Base-by-base conservation (phyloP, 2,113 vertebrate genomes). In the Odontesthes bonariensis region DNA sequence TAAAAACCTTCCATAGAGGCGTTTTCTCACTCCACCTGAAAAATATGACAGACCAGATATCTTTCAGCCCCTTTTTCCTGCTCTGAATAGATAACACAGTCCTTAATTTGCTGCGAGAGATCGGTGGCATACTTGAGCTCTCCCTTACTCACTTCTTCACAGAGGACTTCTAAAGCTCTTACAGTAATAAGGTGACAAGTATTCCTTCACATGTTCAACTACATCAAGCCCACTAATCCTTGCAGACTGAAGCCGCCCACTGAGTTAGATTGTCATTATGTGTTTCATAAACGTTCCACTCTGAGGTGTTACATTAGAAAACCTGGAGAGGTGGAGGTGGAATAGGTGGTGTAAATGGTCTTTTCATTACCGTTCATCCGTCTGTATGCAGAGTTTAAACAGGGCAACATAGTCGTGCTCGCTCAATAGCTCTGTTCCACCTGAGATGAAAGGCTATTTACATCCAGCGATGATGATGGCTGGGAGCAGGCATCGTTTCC, bases 231-330 rank as follows among this genome's bases (percentile, higher is more conserved):
- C 88, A 86, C 90, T 94, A 92, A 93, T 92, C 89, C 92, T 89
- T 85, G 88, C 79, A 90, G 89, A 93, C 82, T 84, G 91, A 93
- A 88, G 87, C 91, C 88, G 69, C 91, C 94, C 91, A 93, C 92
- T 89, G 91, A 93, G 92, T 95, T 89, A 91, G 85, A 90, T 82
- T 86, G 86, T 85, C 92, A 92, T 95, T 92, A 93, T 88, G 88
- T 90, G 87, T 94, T 92, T 93, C 90, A 92, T 90, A 94, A 94
- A 92, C 69, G 91, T 92, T 92, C 85, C 88, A 91, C 88, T 91
- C 79, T 11, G 86, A 90, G 75, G 82, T 89, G 88, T 93, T 92
- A 90, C 91, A 88, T 90, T 87, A 49, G 76, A 86, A 86, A 88
- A 82, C 75, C 57, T 75, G 86, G 63, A 73, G 82, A 75, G 91